These are phyloP conservation scores for Sthenelais limicola DNA, from an alignment of 2,888 invertebrate genomes.

Conservation along the genomic window DNA sequence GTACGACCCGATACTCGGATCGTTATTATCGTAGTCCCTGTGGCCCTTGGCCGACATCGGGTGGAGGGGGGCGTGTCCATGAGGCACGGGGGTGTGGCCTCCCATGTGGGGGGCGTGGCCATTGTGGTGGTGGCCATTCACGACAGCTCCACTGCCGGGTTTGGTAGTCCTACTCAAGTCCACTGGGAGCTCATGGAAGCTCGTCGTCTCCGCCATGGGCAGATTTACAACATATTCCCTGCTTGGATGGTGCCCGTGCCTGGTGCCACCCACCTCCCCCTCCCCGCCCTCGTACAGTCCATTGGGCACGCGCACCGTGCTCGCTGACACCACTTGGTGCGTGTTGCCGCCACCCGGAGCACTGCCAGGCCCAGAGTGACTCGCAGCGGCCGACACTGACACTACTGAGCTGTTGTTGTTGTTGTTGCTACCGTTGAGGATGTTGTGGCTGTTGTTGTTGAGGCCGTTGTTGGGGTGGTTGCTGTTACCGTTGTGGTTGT, in stretches of 20 bases:
- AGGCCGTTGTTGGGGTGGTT: neutral
- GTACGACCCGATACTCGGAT: constrained; percentile 23
- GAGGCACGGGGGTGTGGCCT: too few relatives aligned
- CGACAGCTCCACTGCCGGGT: neutral
- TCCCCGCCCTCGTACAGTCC: neutral
- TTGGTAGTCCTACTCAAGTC: constrained; percentile 27
- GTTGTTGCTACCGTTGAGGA: neutral
- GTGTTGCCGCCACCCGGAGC: neutral
- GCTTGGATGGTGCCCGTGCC: neutral
- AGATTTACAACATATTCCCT: constrained; percentile 13
- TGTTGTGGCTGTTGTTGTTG: neutral
- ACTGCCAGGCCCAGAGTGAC: constrained; percentile 2
- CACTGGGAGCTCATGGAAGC: constrained; percentile 20
- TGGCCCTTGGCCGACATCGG: neutral
- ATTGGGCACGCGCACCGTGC: constrained; percentile 34
- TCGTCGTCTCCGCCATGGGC: constrained; percentile 27
- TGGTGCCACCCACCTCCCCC: neutral
- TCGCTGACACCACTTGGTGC: constrained; percentile 10
- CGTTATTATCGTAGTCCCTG: constrained; percentile 33
- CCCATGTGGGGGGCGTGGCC: constrained; percentile 16
- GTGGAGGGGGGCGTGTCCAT: neutral
- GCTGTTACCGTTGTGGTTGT: neutral
- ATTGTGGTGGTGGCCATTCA: constrained; percentile 12
- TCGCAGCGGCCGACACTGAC: neutral
- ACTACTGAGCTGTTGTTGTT: neutral